Evolutionary conservation across 2,888 invertebrate genomes (phyloP).

Genomic region (Hoplodrina blanda): DNA sequence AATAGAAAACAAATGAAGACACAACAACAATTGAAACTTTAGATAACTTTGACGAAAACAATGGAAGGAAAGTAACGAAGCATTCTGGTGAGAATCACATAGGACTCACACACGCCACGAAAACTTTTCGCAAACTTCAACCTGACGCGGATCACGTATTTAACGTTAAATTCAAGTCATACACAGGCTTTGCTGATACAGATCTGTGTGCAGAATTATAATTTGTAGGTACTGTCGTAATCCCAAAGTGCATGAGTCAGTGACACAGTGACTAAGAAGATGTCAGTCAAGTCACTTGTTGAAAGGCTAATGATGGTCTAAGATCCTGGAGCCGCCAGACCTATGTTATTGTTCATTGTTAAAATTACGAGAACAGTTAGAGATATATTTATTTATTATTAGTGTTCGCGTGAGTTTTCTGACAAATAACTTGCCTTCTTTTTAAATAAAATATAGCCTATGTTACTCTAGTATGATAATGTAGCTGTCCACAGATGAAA

Average conservation of each 20-base stretch:
- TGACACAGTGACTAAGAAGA: constrained; percentile 46
- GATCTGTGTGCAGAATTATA: constrained; percentile 61
- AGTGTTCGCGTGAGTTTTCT: too few species aligned
- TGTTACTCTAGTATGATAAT: too few species aligned
- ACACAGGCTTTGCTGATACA: constrained; percentile 50
- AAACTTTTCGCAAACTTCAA: constrained; percentile 5
- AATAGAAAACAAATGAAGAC: not conserved
- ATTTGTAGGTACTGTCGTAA: constrained; percentile 56
- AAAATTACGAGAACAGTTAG: too few species aligned
- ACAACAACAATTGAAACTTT: not conserved
- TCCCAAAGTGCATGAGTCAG: constrained; percentile 53
- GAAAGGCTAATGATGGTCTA: not conserved
- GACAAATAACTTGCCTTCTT: too few species aligned
- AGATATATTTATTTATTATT: too few species aligned
- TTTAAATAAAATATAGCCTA: too few species aligned
- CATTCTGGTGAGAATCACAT: not conserved
- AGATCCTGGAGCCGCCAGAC: too few species aligned
- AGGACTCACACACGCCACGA: constrained; percentile 9
- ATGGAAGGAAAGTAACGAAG: not conserved
- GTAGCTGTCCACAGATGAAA: too few species aligned
- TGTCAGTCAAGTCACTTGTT: constrained; percentile 11
- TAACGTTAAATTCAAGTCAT: constrained; percentile 47
- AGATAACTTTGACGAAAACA: not conserved
- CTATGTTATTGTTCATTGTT: too few species aligned
- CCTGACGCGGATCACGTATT: constrained; percentile 37